Base-by-base conservation (phyloP, 2,888 invertebrate species). In the Uropetala carovei region DNA sequence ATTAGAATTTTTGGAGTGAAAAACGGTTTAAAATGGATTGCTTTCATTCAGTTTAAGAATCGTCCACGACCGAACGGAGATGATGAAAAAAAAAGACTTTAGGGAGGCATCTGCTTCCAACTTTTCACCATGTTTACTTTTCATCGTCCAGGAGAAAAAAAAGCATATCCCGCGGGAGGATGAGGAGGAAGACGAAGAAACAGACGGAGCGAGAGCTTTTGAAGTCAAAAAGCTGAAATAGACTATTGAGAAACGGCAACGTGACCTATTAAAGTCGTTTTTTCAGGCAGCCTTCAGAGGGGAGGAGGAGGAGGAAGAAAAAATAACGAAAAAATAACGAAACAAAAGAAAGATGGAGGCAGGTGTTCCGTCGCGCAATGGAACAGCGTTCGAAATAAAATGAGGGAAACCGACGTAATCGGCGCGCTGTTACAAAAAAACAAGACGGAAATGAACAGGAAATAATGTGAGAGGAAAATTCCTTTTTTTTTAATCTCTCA, bases 201-300 rank as follows among this genome's bases (percentile, higher is more conserved):
- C 75, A 75, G 22, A 68, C 18, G 68, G 68, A 22, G 18, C 68
- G 22, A 75, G 22, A 75, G 75, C 75, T 75, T 75, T 75, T 75
- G 75, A 75, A 75, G 75, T 75, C 75, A 75, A 75, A n/a, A 75
- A 75, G 75, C 75, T 75, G 22, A 75, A 75, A 75, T 75, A 75
- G 75, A 75, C 75, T 75, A 27, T 75, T 75, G 27, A 75, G 75
- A 75, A 75, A 75, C 75, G 75, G 75, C 75, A 22, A 75, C 22
- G 22, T 27, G 75, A 75, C 75, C 75, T 75, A 75, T 75, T 27
- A 75, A n/a, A 75, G 75, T 22, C n/a, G 22, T 75, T 75, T 10
- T 27, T 75, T 27, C 22, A 75, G 75, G 22, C 68, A 68, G 9
- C 18, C 43, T 22, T 75, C 75, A 22, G 5, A 5, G 43, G 5